Base-by-base conservation (phyloP, 2,113 vertebrate genomes). In the Pycnonotus jocosus region DNA sequence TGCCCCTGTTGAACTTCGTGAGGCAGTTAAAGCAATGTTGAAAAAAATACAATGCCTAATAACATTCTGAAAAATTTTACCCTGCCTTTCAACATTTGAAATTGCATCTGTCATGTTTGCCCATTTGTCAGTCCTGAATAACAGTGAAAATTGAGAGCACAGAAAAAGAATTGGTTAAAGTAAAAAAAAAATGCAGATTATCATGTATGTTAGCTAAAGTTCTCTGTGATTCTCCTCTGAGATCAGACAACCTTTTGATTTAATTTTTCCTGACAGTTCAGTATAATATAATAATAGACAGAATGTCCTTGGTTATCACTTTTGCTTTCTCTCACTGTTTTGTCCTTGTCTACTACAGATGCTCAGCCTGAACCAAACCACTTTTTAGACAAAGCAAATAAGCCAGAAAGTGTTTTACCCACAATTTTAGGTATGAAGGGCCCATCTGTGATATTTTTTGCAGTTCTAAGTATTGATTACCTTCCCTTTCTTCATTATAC, bases 161-260 rank as follows among this genome's bases (percentile, higher is more conserved):
- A 56, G 44, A 37, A 54, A 91, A 85, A 65, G 11, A 51, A 15
- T 40, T 91, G 47, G 91, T 85, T 90, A 94, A 81, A 90, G 69
- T 50, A 78, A 91, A 91, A 93, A 91, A 53, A 91, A 53, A 74
- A 88, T 57, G n/a, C 50, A 87, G 72, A 95, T 86, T n/a, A 86
- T 25, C 56, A 57, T 56, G 53, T 45, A 81, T 2, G 7, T 82
- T 91, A 83, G 68, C 35, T 81, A 19, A 87, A 81, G 58, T 92
- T 86, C 66, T 83, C n/a, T 74, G 35, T 31, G 71, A 70, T 51
- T 93, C 33, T 95, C 90, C 89, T 87, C 58, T 94, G 94, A 95
- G 87, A 93, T 91, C 78, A 91, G 54, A 88, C 89, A 96, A 96
- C 83, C 91, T 91, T 93, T 92, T 95, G 93, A 96, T 95, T 96